A percentile compares a stretch with the other conserved stretches of the same genome.
phyloP scores from a whole-genome alignment of 2,888 invertebrate genomes.

The Lottia gigantea region DNA sequence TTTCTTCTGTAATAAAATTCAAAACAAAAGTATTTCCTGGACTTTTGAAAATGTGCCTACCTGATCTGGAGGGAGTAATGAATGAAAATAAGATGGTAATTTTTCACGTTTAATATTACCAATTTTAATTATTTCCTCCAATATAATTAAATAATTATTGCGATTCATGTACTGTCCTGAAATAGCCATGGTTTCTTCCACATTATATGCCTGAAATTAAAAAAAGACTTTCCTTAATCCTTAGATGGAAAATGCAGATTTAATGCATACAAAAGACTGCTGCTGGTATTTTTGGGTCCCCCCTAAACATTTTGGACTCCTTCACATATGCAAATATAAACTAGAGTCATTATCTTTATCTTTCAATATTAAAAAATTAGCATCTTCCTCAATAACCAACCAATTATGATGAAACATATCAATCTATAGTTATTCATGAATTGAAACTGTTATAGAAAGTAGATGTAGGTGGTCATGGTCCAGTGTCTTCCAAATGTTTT shows the following conservation, averaged over 20 bases:
- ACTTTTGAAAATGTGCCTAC: slow-evolving; percentile 31
- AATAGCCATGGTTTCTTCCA: slow-evolving; percentile 63
- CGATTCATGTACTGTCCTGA: slow-evolving; percentile 66
- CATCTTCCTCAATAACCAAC: too few species aligned
- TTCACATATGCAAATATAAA: too few species aligned
- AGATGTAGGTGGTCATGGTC: too few species aligned
- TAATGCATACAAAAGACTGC: too few species aligned
- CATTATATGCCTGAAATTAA: slow-evolving; percentile 61
- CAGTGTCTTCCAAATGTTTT: too few species aligned
- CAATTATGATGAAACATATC: too few species aligned
- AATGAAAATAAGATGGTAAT: slow-evolving; percentile 51
- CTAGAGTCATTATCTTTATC: too few species aligned
- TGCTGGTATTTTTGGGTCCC: too few species aligned
- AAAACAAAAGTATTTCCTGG: slow-evolving; percentile 8
- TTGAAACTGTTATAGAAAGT: too few species aligned
- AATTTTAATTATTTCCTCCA: slow-evolving; percentile 66
- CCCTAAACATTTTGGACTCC: too few species aligned
- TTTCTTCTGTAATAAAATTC: background rate
- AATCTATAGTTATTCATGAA: too few species aligned
- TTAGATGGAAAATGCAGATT: background rate
- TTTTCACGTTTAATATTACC: slow-evolving; percentile 48
- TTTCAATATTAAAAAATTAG: too few species aligned
- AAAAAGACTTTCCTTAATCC: background rate
- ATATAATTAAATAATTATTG: slow-evolving; percentile 59
- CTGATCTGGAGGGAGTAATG: slow-evolving; percentile 54